Base-by-base conservation (phyloP, 2,797 vertebrate genomes). In the Capromys pilorides region DNA sequence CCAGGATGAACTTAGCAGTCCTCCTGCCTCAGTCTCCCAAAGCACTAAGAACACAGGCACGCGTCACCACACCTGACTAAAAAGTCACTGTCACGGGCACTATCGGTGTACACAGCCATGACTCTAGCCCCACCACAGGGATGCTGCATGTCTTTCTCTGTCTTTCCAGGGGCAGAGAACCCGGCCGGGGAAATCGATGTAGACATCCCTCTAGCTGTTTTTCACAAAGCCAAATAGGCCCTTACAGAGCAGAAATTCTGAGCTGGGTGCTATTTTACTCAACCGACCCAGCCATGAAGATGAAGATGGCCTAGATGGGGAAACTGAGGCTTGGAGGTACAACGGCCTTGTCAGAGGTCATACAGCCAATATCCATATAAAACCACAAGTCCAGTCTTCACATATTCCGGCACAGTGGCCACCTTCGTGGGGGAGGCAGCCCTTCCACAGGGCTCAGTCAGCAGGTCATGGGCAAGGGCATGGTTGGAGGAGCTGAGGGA, bases 351-450 rank as follows among this genome's bases (percentile, higher is more conserved):
- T 19, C 19, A 0, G 36, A 33, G 4, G 66, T 75, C 75, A 31
- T 6, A 6, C 22, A 14, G 73, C 45, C 0, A 0, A 66, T 33
- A 5, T 10, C 54, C 41, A 66, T 49, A n/a, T 0, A 2, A 80
- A 64, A 67, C 7, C 21, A 21, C 49, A 33, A 49, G 16, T 21
- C 41, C 12, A 6, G 13, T 0, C 28, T 36, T 13, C 16, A 8
- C 0, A 14, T 1, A 1, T 86, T 21, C 0, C 0, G 5, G 13
- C 2, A 13, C 22, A 16, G 4, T 22, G 10, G 66, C 3, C 3
- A 22, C 64, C 89, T 75, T 9, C 1, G 12, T 2, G 0, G n/a
- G 14, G 36, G 14, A 24, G 6, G 19, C 0, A 3, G 49, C n/a
- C 83, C 41, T 88, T 31, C 67, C 18, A 1, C 13, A 39, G 45